A percentile compares a stretch with the other conserved stretches of the same genome.
These are phyloP conservation scores for Netelia inedita DNA, from an alignment of 2,888 invertebrate species.

Conservation along the genomic window DNA sequence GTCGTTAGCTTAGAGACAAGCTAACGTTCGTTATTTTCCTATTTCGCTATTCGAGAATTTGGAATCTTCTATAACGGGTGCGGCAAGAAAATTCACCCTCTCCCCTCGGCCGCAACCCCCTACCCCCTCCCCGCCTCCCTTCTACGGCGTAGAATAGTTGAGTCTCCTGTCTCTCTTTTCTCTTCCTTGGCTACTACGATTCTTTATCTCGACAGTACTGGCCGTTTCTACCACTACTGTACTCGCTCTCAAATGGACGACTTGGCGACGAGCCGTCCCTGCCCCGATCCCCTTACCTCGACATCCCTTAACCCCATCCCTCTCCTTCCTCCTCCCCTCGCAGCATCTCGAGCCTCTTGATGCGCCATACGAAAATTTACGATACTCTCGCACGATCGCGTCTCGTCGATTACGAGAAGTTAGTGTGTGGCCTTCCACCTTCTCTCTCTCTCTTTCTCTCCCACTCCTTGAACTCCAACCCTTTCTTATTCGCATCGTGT, in stretches of 20 bases:
- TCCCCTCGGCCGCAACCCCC: not conserved
- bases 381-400: conserved; percentile 78
- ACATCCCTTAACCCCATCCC: conserved; percentile 23
- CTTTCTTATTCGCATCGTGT: not conserved
- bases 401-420: conserved; percentile 81
- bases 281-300: not conserved
- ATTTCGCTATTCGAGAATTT: conserved; percentile 32
- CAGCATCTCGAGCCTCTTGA: conserved; percentile 70
- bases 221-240: conserved; percentile 74
- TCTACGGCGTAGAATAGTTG: conserved; percentile 61
- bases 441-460: conserved; percentile 27
- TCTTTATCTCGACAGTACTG: conserved; percentile 79
- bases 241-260: conserved; percentile 81
- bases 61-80: conserved; percentile 31
- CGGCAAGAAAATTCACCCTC: conserved; percentile 7
- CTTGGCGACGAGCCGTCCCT: conserved; percentile 80
- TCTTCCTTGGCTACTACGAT: conserved; percentile 76
- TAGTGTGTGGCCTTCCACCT: conserved; percentile 53
- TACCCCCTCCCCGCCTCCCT: no score
- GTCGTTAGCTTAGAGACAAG: not conserved
- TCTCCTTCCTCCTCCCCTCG: conserved; percentile 31
- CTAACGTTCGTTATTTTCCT: not conserved
- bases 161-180: conserved; percentile 48
- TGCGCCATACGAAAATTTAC: conserved; percentile 78
- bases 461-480: not conserved